Base-by-base conservation (phyloP, 2,113 vertebrate genomes). In the Notechis scutatus region DNA sequence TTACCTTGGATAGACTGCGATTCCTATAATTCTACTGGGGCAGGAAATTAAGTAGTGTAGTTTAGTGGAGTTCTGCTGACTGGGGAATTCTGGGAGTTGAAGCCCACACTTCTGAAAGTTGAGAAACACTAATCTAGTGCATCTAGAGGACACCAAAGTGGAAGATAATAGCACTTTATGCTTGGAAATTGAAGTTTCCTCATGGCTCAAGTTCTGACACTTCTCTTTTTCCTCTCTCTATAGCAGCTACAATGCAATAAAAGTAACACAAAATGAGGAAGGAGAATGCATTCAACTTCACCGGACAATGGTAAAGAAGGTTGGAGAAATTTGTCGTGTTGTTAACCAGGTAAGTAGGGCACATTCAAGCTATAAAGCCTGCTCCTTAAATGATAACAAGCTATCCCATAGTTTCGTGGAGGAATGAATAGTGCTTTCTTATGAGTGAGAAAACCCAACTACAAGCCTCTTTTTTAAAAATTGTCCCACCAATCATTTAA, bases 281-380 rank as follows among this genome's bases (percentile, higher is more conserved):
- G 98, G 98, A 52, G 98, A 99, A 91, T 99, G 98, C 93, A 95
- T 98, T 90, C 97, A 97, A 64, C 98, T 99, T 88, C 99, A 99
- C 96, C 98, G 98, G 50, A 95, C 97, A 88, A 97, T 99, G 85
- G 98, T 99, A 92, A 98, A 98, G 95, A 99, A 98, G 95, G 98
- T 99, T 20, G 98, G 98, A 20, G 99, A 99, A 96, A 99, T 99
- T 96, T 99, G 99, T 97, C 97, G 99, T 61, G 97, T 98, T 29
- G 99, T 99, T 87, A 99, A 99, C 93, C 99, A 99, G 98, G 99
- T 99, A 96, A 97, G 7, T 93, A 52, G 87, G 94, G 59, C 91
- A 18, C 64, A 85, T 69, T 54, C 5, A 4, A 11, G 5, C 21
- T 55, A 24, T 55, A 93, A 18, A 69, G 89, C 12, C 20, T 45